Evolutionary conservation across 23 tunicate genomes (phyloP), one percentile per base, ranked within the genome.

Genomic region (Ciona savignyi): DNA sequence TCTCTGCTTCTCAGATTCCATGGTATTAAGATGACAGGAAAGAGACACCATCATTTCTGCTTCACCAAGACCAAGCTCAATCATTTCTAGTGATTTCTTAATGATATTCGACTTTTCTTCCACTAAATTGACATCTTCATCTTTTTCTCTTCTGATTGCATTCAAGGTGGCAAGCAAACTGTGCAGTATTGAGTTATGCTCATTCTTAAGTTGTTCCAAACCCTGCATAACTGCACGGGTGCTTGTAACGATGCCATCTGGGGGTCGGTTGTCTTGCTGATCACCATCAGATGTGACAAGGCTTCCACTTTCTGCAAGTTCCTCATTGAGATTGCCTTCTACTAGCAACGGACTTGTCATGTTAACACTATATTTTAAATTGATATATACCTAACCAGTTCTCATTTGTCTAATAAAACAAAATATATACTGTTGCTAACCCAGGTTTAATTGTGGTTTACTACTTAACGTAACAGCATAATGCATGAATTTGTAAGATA

Each of bases 11-110:
- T 93, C 98, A 26, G 93, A 86, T 63, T 93, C 98, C 83, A 93
- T 25, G 1, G 87, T 71, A 63, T 82, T 93, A 22, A 93, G 77
- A 51, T 93, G 98, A 73, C 88, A 77, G 1, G 89, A 75, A 61
- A 93, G 75, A 1, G 93, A 78, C 2, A 86, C 88, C 85, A 93
- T 93, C 93, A 93, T 86, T 76, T 93, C 93, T 0, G 98, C 98
- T 51, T 93, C 98, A 0, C 93, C 98, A 32, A 93, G 78, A 29
- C 98, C 98, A 6, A 93, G 79, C 49, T 93, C 98, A 69, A 93
- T 81, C 88, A 81, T 86, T 81, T 86, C 98, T 64, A 93, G 62
- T 2, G 88, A 86, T 60, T 86, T 86, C 62, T 86, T 93, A 25
- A 93, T 81, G 60, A 93, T 93, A 51, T 81, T 81, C 4, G 98